Base-by-base conservation (phyloP, 2,113 vertebrate species). In the Mesoclemmys tuberculata region DNA sequence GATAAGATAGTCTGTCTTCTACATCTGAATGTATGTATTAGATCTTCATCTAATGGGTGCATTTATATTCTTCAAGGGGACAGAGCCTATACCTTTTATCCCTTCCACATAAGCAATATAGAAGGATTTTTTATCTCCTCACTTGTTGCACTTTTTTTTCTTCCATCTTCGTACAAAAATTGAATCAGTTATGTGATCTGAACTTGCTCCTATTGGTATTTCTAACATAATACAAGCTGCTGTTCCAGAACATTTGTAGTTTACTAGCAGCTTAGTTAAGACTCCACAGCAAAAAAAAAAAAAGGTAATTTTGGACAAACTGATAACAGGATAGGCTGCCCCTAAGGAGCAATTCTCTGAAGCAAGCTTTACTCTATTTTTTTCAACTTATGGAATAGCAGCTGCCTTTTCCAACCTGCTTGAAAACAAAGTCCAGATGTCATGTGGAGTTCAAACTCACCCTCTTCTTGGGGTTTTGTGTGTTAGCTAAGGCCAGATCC, bases 311-410 rank as follows among this genome's bases (percentile, higher is more conserved):
- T 21, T 91, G 41, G 86, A 96, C 93, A 92, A 29, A 14, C 64
- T 88, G 85, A 90, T 93, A 79, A 83, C 44, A 6, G 93, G 91
- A 91, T 84, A 96, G 58, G 44, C 64, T 82, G 88, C 92, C 75
- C 79, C 84, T 68, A 91, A 93, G 79, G 88, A 90, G 92, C 95
- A 24, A 38, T 7, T 80, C 64, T 44, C 46, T 2, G 2, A 56
- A 91, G 64, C 75, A 91, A 80, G 35, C 6, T 84, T 91, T 87
- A 75, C 94, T 91, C 74, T 91, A 86, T 75, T 84, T 35, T 35
- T 5, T 88, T 95, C 88, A 81, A 41, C 64, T 68, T 80, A 64
- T 86, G 58, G 82, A 31, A 85, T 74, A 51, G 86, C 1, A 83
- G 68, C 48, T 75, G 58, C 85, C 29, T 51, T 68, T 81, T 55